Conservation (phyloP, 2,113 vertebrate genomes). For the Thunnus thynnus region DNA sequence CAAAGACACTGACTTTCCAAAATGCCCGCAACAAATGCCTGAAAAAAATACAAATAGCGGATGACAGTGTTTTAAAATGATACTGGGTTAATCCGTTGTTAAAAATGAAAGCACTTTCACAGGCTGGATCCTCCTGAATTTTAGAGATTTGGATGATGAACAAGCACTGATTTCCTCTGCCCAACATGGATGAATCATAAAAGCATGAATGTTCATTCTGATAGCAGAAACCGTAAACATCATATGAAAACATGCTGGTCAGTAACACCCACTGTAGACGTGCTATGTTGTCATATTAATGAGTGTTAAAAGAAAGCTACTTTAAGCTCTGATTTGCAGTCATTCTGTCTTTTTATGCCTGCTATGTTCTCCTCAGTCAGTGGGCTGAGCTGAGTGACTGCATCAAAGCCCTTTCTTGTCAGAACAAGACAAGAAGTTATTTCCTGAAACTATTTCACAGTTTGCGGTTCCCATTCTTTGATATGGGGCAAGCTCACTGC, state of each 20-base stretch:
- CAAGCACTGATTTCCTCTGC: not conserved
- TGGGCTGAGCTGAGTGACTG: constrained; percentile 28
- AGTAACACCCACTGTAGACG: too few relatives aligned
- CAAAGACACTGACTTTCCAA: constrained; percentile 7
- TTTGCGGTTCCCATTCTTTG: constrained; percentile 23
- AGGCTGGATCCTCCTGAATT: constrained; percentile 4
- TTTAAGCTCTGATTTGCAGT: not conserved
- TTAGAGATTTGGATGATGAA: not conserved
- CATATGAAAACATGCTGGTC: too few relatives aligned
- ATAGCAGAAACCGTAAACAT: not conserved
- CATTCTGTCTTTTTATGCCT: not conserved
- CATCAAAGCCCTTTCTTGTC: constrained; percentile 21
- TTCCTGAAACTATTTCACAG: constrained; percentile 64
- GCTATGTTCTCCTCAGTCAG: not conserved
- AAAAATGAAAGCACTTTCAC: constrained; percentile 32
- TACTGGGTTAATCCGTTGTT: constrained; percentile 28
- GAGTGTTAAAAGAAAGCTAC: not conserved
- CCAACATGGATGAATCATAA: too few relatives aligned
- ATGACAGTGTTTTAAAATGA: constrained; percentile 12
- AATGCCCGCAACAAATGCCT: not conserved
- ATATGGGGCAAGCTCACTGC: not conserved
- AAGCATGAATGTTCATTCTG: not conserved
- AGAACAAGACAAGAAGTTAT: constrained; percentile 45
- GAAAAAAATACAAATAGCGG: not conserved
- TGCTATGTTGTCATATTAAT: not conserved